These are phyloP conservation scores for Mesembrinibis cayennensis DNA, from an alignment of 2,113 vertebrate genomes.

Conservation along the genomic window DNA sequence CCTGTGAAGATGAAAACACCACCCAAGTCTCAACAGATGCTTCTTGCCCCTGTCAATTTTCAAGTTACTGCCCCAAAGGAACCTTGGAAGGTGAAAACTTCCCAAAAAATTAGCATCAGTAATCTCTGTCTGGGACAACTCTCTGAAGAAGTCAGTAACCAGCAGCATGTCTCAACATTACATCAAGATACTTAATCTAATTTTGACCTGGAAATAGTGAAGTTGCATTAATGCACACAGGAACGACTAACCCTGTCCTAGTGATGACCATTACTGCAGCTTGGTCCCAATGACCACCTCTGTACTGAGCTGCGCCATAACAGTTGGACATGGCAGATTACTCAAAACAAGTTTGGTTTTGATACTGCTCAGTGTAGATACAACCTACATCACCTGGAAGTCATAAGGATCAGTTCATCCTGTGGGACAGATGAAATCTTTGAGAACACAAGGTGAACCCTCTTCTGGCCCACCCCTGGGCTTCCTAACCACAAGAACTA, in stretches of 20 bases:
- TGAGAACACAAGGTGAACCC: not conserved
- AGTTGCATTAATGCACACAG: not conserved
- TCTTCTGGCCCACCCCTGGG: not conserved
- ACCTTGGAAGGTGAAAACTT: not conserved
- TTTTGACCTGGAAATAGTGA: not conserved
- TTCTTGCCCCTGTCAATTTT: not conserved
- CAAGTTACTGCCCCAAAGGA: not conserved
- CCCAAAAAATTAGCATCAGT: not conserved
- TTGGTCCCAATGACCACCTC: not conserved
- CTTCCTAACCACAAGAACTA: not conserved
- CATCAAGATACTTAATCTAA: not conserved
- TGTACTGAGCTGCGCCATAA: not conserved
- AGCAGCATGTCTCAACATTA: not conserved
- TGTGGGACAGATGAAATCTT: not conserved
- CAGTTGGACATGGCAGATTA: not conserved
- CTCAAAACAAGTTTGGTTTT: not conserved
- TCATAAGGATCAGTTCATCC: not conserved
- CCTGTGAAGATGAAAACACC: not conserved
- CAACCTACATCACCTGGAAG: not conserved
- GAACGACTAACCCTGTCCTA: not conserved
- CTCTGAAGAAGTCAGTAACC: not conserved
- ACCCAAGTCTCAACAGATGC: not conserved
- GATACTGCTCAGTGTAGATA: not conserved
- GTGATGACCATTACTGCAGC: not conserved
- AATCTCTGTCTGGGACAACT: not conserved